Conservation (phyloP, 1,140 invertebrate genomes). For the Drosophila ironensis region DNA sequence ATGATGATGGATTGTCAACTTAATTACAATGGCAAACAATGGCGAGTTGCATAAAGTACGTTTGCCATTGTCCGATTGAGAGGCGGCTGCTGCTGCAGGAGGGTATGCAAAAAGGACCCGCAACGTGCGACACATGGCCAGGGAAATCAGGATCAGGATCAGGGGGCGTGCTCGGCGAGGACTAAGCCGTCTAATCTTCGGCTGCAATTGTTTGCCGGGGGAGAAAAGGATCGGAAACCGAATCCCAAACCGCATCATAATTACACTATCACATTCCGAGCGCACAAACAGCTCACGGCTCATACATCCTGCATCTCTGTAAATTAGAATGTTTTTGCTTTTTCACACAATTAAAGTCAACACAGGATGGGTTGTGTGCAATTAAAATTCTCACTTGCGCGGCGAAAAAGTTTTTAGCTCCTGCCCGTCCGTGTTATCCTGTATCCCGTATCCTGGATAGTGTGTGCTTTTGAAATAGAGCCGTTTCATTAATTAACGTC, state of each 20-base stretch:
- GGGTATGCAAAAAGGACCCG: constrained; percentile 65
- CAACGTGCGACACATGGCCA: constrained; percentile 49
- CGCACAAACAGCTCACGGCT: constrained; percentile 49
- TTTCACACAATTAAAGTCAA: constrained; percentile 80
- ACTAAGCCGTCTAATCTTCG: constrained; percentile 68
- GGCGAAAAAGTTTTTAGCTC: constrained; percentile 40
- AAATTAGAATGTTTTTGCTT: constrained; percentile 81
- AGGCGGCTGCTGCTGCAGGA: too few relatives aligned
- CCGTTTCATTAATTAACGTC: constrained; percentile 57
- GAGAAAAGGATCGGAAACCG: constrained; percentile 7
- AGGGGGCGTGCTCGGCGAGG: constrained; percentile 22
- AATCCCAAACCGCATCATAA: constrained; percentile 73
- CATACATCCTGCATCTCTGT: constrained; percentile 58
- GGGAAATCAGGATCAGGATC: constrained; percentile 1
- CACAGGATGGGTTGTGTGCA: constrained; percentile 26
- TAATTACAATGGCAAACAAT: constrained; percentile 76
- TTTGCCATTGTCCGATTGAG: constrained; percentile 48
- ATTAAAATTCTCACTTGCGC: constrained; percentile 59
- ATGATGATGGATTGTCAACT: constrained; percentile 80
- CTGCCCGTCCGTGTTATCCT: constrained; percentile 16
- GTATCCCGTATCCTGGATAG: not conserved
- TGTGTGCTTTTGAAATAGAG: not conserved
- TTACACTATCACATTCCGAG: constrained; percentile 75
- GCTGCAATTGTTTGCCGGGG: constrained; percentile 59
- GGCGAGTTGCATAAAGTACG: constrained; percentile 65